phyloP scores from a whole-genome alignment of 2,113 vertebrate species.

The Pachypanchax playfairii region DNA sequence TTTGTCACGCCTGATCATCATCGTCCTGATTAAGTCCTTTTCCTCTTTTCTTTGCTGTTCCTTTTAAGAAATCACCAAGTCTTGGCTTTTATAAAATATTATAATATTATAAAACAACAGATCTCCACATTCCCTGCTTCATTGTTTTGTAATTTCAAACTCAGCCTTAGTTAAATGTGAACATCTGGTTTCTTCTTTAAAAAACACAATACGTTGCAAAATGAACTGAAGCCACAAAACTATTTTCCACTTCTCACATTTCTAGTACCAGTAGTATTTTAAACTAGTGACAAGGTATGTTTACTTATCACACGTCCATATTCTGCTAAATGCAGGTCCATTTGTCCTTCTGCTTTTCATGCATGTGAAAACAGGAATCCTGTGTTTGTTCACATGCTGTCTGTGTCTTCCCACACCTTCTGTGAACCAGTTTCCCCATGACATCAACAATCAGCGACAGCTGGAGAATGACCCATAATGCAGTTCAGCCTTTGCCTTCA shows the following conservation, averaged over 20 bases:
- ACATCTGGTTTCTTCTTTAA: too few relatives aligned
- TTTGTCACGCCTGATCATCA: too few relatives aligned
- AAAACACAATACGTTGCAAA: too few relatives aligned
- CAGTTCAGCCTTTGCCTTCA: constrained; percentile 60
- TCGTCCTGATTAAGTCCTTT: too few relatives aligned
- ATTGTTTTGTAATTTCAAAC: too few relatives aligned
- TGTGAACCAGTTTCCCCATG: constrained; percentile 54
- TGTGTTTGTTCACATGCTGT: constrained; percentile 50
- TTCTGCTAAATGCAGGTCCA: constrained; percentile 19
- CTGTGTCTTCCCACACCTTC: constrained; percentile 34
- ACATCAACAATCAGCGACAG: constrained; percentile 71
- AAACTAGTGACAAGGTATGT: background rate
- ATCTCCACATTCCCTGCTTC: too few relatives aligned
- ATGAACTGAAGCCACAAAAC: background rate
- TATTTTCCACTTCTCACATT: background rate
- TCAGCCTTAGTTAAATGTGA: too few relatives aligned
- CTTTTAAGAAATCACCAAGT: too few relatives aligned
- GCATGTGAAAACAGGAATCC: constrained; percentile 39
- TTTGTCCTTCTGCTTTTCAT: constrained; percentile 37
- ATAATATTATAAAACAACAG: too few relatives aligned
- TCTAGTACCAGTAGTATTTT: background rate
- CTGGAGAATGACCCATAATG: constrained; percentile 72
- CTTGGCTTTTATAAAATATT: too few relatives aligned
- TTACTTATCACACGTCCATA: background rate
- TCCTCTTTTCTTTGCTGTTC: too few relatives aligned